Evolutionary conservation across 1,140 invertebrate genomes (phyloP).

Genomic region (Argopecten irradians): DNA sequence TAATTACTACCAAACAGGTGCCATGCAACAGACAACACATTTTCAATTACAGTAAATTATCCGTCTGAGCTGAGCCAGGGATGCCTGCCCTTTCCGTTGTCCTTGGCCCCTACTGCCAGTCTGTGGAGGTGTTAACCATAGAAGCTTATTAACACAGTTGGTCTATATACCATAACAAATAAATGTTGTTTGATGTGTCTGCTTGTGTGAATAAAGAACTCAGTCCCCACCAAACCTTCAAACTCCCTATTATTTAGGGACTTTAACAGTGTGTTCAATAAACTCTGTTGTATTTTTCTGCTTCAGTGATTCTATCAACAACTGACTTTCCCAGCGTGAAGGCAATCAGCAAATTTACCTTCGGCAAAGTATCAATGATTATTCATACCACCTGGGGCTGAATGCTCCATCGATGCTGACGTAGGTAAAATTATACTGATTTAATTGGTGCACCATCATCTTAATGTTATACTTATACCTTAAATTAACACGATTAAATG

Average conservation of each 20-base stretch:
- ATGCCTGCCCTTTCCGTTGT: neutral
- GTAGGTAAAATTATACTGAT: neutral
- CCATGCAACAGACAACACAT: neutral
- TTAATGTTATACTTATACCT: too few species aligned
- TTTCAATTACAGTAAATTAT: neutral
- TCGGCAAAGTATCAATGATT: neutral
- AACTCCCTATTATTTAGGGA: neutral
- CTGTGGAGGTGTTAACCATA: neutral
- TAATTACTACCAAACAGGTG: neutral
- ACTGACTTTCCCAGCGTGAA: neutral
- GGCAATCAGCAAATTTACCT: neutral
- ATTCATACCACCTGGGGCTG: neutral
- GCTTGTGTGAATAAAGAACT: neutral
- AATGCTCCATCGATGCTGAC: neutral
- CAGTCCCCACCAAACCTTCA: neutral
- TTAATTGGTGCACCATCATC: neutral
- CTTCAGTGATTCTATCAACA: neutral
- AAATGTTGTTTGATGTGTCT: neutral
- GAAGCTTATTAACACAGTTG: neutral
- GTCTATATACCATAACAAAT: neutral
- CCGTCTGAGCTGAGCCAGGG: neutral
- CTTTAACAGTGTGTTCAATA: constrained; percentile 1
- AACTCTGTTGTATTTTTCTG: neutral
- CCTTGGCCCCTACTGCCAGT: neutral
- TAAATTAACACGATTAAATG: neutral